phyloP scores from a whole-genome alignment of 2,888 invertebrate genomes.

The Cheiracanthium punctorium region DNA sequence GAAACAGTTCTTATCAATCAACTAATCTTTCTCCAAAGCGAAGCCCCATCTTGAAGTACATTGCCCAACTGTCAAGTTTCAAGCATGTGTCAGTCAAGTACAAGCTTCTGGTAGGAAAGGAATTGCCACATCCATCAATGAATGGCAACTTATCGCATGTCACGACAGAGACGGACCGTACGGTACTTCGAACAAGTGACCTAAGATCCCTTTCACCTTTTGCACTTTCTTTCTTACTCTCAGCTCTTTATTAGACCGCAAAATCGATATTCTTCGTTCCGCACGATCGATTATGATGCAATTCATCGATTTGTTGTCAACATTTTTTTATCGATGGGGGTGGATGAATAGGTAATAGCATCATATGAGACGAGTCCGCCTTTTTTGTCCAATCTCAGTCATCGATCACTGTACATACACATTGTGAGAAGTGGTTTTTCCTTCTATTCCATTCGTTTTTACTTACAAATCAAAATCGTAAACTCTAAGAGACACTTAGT shows the following conservation, averaged over 20 bases:
- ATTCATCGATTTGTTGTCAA: conserved; percentile 63
- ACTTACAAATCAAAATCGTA: conserved; percentile 4
- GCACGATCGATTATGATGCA: conserved; percentile 63
- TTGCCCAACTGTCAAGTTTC: neutral
- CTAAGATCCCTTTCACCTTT: neutral
- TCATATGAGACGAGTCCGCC: conserved; percentile 40
- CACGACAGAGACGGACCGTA: neutral
- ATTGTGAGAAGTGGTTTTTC: conserved; percentile 22
- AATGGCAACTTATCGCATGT: neutral
- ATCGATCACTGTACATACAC: conserved; percentile 42
- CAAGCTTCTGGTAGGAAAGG: neutral
- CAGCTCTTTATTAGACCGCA: conserved; percentile 16
- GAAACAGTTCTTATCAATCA: too few relatives aligned
- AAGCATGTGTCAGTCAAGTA: neutral
- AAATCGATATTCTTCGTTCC: conserved; percentile 51
- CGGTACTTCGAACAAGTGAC: neutral
- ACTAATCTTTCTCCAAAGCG: too few relatives aligned
- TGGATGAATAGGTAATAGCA: conserved; percentile 25
- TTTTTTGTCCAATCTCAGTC: conserved; percentile 32
- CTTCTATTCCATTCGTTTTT: conserved; percentile 4
- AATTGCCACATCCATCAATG: neutral
- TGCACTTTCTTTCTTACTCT: neutral
- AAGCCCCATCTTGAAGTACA: neutral
- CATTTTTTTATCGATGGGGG: conserved; percentile 20
- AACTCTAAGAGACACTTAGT: too few relatives aligned